phyloP scores from a whole-genome alignment of 2,113 vertebrate species.

The Psilopsiagon aurifrons region DNA sequence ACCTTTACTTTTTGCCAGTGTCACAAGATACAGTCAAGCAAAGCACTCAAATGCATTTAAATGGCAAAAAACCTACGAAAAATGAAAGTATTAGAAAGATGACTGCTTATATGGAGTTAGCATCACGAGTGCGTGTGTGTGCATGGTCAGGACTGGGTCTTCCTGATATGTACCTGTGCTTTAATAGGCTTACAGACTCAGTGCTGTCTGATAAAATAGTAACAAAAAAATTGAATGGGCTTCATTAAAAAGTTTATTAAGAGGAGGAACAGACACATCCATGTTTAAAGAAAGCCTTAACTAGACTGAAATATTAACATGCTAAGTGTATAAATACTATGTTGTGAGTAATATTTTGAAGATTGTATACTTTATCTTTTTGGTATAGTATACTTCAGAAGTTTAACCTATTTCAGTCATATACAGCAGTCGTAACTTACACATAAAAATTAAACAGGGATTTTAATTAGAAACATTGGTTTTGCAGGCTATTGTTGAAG shows the following conservation, averaged over 20 bases:
- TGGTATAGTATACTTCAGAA: neutral
- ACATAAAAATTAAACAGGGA: neutral
- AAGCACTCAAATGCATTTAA: neutral
- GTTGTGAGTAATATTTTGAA: neutral
- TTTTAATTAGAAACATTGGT: neutral
- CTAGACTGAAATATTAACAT: neutral
- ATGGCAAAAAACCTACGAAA: neutral
- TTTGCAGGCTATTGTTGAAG: neutral
- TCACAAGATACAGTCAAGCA: neutral
- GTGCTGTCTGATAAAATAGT: neutral
- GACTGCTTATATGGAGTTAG: neutral
- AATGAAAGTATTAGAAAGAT: neutral
- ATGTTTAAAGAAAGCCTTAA: neutral
- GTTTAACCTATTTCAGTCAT: neutral
- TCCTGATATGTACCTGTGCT: neutral
- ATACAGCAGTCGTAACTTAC: neutral
- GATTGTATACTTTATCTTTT: neutral
- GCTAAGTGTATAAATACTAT: neutral
- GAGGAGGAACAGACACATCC: neutral
- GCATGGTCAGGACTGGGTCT: neutral
- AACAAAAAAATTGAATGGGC: neutral
- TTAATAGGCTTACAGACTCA: neutral
- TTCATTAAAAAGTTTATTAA: neutral
- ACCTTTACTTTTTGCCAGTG: neutral
- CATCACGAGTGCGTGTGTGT: neutral